phyloP scores from a whole-genome alignment of 2,888 invertebrate species.

The Diarsia rubi region DNA sequence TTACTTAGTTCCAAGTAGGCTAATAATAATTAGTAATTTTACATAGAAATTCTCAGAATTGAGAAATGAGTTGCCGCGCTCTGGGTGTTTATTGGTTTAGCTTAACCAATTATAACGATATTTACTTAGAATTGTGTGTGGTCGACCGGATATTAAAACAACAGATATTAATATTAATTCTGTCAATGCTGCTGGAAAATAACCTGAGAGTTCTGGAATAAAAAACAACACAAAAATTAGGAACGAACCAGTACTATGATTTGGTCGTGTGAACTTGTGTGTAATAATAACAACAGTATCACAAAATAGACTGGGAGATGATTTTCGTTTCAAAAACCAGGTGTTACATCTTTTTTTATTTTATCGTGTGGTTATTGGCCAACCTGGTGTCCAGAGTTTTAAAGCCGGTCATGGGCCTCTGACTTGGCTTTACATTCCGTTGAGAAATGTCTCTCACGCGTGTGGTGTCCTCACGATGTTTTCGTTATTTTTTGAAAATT shows the following conservation, averaged over 20 bases:
- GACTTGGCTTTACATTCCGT: too few species aligned
- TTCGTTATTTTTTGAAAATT: too few species aligned
- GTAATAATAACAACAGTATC: not conserved
- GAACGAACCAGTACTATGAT: not conserved
- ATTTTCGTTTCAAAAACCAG: not conserved
- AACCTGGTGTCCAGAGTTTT: too few species aligned
- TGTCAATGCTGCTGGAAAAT: not conserved
- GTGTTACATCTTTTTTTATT: not conserved
- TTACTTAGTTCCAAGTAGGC: not conserved
- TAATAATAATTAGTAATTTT: constrained; percentile 10
- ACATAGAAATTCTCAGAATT: constrained; percentile 8
- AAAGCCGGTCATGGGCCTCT: too few species aligned
- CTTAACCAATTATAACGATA: constrained; percentile 13
- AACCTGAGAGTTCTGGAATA: not conserved
- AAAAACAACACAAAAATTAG: not conserved
- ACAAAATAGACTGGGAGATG: not conserved
- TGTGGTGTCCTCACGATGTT: too few species aligned
- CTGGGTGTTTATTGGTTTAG: constrained; percentile 1
- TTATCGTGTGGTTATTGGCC: too few species aligned
- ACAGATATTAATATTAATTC: not conserved
- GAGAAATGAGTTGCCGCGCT: constrained; percentile 9
- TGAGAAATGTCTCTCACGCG: too few species aligned
- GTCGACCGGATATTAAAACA: not conserved
- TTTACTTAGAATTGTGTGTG: constrained; percentile 23
- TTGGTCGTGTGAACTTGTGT: not conserved